Evolutionary conservation across 2,888 invertebrate genomes (phyloP), one percentile per base, ranked within the genome.

Genomic region (Ennomos erosarius): DNA sequence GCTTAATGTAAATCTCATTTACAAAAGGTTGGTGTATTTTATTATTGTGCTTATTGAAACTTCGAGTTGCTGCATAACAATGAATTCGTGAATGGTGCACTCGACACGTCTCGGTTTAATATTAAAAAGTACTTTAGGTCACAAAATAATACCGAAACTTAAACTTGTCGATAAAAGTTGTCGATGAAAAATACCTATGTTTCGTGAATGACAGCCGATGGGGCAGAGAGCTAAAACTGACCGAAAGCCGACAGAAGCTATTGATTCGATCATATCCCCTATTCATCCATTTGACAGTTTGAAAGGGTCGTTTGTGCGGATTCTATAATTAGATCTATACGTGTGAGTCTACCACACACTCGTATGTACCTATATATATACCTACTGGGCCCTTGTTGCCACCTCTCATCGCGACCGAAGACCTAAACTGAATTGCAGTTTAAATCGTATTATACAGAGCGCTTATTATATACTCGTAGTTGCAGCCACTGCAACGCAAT

Each of bases 191-290:
- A 33, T 35, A 16, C 11, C 12, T 26, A 4, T 26, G 6, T 1
- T 16, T 33, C 47, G 49, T 48, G 65, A 64, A 65, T 68, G 68
- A 65, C 68, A 64, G 26, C 26, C 26, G 26, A 26, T 6, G 6
- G 68, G 52, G 68, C 68, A 45, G 39, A 40, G 70, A 78, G 78
- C 79, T 73, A 76, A 81, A 79, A 76, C 68, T 68, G 61, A 46
- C 48, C 45, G 42, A n/a, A 39, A 38, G 57, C 49, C 53, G 61
- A 64, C 56, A 65, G 53, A 66, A 68, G 68, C 12, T 69, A 71
- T 71, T 69, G 75, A 76, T 76, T 73, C 64, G 62, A 26, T 26
- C 26, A 6, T 43, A 57, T 49, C 48, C 57, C 57, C 47, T 61
- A 57, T 46, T 40, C 42, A 26, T 13, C 45, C 26, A 45, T 53